Conservation (phyloP, 2,797 vertebrate species). For the Harpagifer antarcticus region DNA sequence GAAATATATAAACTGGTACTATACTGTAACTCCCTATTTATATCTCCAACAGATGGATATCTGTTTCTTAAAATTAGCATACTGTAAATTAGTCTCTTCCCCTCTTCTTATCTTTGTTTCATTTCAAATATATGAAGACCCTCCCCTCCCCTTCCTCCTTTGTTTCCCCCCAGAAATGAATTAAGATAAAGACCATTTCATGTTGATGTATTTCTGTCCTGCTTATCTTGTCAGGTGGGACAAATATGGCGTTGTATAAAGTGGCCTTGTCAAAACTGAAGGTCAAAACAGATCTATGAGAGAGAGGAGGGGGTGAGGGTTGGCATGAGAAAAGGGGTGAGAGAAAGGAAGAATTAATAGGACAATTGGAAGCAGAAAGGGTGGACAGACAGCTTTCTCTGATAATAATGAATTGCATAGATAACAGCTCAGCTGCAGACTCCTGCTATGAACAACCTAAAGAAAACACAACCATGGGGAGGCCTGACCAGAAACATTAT, state of each 20-base stretch:
- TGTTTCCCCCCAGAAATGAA: slow-evolving; percentile 47
- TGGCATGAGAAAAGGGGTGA: slow-evolving; percentile 6
- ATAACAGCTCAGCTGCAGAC: slow-evolving; percentile 59
- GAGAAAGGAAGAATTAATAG: slow-evolving; percentile 28
- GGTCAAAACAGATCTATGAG: slow-evolving; percentile 75
- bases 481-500: slow-evolving; percentile 46
- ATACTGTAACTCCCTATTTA: background rate
- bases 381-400: slow-evolving; percentile 51
- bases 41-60: slow-evolving; percentile 18
- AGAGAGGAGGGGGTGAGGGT: slow-evolving; percentile 9
- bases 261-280: slow-evolving; percentile 73
- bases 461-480: slow-evolving; percentile 32
- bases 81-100: slow-evolving; percentile 7
- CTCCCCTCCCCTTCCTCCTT: background rate
- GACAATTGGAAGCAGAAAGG: slow-evolving; percentile 29
- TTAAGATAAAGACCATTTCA: slow-evolving; percentile 69
- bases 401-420: slow-evolving; percentile 72
- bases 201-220: slow-evolving; percentile 65
- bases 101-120: background rate
- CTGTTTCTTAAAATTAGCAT: slow-evolving; percentile 18
- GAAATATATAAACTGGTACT: slow-evolving; percentile 1
- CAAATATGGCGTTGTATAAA: slow-evolving; percentile 72
- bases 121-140: slow-evolving; percentile 8
- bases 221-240: slow-evolving; percentile 74
- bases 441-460: slow-evolving; percentile 53